A percentile compares a stretch with the other conserved stretches of the same genome.
phyloP scores from a whole-genome alignment of 1,140 invertebrate species.

The Eumeta japonica region DNA sequence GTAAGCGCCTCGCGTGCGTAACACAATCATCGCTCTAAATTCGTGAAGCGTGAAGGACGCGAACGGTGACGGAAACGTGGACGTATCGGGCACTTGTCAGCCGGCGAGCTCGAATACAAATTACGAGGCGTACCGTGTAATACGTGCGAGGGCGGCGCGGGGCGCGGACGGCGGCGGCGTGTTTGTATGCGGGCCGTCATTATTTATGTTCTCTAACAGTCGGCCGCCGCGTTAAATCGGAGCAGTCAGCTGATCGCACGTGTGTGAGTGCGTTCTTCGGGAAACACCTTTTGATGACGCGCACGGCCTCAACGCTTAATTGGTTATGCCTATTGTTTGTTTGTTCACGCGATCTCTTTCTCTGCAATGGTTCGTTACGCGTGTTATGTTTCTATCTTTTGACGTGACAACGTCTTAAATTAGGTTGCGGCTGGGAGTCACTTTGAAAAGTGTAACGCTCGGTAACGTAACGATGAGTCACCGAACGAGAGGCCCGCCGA shows the following conservation, averaged over 20 bases:
- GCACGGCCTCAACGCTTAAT: slow-evolving; percentile 51
- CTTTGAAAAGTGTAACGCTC: too few relatives aligned
- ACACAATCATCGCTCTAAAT: too few relatives aligned
- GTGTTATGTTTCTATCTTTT: too few relatives aligned
- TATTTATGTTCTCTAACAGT: slow-evolving; percentile 58
- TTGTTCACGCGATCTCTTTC: too few relatives aligned
- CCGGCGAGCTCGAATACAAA: slow-evolving; percentile 47
- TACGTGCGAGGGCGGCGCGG: slow-evolving; percentile 53
- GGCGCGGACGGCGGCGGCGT: too few relatives aligned
- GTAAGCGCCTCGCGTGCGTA: too few relatives aligned
- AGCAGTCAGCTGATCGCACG: slow-evolving; percentile 52
- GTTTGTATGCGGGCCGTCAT: slow-evolving; percentile 55
- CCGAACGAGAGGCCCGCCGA: too few relatives aligned
- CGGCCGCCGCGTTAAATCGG: slow-evolving; percentile 53
- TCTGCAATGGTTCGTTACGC: too few relatives aligned
- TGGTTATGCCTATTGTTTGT: slow-evolving; percentile 53
- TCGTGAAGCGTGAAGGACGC: too few relatives aligned
- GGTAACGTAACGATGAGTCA: too few relatives aligned
- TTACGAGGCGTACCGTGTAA: slow-evolving; percentile 49
- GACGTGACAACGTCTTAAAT: too few relatives aligned
- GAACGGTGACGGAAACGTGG: slow-evolving; percentile 32
- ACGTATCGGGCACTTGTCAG: slow-evolving; percentile 44
- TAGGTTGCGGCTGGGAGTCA: too few relatives aligned
- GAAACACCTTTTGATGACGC: slow-evolving; percentile 57
- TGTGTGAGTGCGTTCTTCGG: slow-evolving; percentile 54